Evolutionary conservation across 2,888 invertebrate species (phyloP), one percentile per base, ranked within the genome.

Genomic region (Lithophane leautieri): DNA sequence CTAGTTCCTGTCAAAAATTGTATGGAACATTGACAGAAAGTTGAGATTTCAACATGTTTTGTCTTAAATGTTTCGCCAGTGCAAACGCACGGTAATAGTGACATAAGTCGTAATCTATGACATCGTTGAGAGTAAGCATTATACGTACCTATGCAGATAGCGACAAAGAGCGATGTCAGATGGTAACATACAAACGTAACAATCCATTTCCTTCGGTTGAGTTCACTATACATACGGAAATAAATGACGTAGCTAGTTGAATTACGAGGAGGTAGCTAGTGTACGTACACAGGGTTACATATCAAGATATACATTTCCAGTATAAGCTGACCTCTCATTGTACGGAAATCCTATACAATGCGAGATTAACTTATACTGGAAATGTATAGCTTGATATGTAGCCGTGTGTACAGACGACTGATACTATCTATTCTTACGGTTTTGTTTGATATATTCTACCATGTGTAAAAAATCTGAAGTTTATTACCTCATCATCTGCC

Each of bases 131-230:
- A 47, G 47, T 6, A 16, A 22, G 9, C 42, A 69, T 9, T 12
- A 34, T 14, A 34, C 14, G 4, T 28, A 42, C 6, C 0, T 34
- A 34, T n/a, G 19, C 14, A 61, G 44, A 40, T 56, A 47, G 16
- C 22, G 40, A 44, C 22, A 42, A 4, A 44, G 0, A 79, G 34
- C 63, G 19, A 54, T 80, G 74, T 65, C 44, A 62, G 25, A 56
- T 81, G 42, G 62, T 16, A 52, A 65, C 47, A 44, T 50, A 44
- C 56, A 40, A 75, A 58, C 19, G n/a, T 76, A 76, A 81, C 81
- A 28, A 58, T 52, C 28, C 12, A 58, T 76, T 63, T 79, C 78
- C 78, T 79, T 25, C 44, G 16, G 4, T 16, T 25, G 42, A 44
- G 56, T 44, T 44, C 25, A 56, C 28, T 40, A 47, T 25, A 47